Percentiles rank a stretch among this genome's conserved stretches.
phyloP scores from a whole-genome alignment of 2,888 invertebrate genomes.

The Heliconius charithonia region DNA sequence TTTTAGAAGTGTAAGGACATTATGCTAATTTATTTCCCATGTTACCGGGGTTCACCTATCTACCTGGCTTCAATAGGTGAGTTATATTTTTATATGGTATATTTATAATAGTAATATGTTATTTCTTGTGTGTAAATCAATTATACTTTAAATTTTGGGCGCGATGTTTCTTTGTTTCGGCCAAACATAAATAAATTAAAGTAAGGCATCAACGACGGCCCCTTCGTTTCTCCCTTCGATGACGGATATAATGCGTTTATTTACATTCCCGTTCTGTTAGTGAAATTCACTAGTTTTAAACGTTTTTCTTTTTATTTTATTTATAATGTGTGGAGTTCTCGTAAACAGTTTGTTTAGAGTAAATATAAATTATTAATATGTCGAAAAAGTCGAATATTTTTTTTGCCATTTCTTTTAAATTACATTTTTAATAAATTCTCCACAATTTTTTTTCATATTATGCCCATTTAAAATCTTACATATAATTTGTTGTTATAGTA shows the following conservation, averaged over 20 bases:
- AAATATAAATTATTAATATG: background rate
- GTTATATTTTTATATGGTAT: constrained; percentile 60
- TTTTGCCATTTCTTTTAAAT: too few relatives aligned
- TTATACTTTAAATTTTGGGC: constrained; percentile 23
- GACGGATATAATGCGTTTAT: constrained; percentile 52
- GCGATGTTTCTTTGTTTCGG: constrained; percentile 41
- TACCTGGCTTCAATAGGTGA: constrained; percentile 77
- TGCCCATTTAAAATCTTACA: too few relatives aligned
- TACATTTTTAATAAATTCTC: too few relatives aligned
- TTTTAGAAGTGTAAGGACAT: constrained; percentile 71
- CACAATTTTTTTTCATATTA: too few relatives aligned
- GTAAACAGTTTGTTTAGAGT: background rate
- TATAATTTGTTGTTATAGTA: background rate
- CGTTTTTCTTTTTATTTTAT: constrained; percentile 22
- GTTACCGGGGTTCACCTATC: constrained; percentile 79
- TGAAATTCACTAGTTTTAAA: constrained; percentile 28
- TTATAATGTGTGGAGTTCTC: constrained; percentile 34
- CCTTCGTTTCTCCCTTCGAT: constrained; percentile 51
- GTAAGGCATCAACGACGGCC: constrained; percentile 58
- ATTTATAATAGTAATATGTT: constrained; percentile 33
- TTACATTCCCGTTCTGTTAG: constrained; percentile 43
- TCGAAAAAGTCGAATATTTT: background rate
- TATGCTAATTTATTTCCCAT: constrained; percentile 77
- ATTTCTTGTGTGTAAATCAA: background rate
- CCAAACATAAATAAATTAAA: constrained; percentile 63